Evolutionary conservation across 30 jellyfish, hydroid and myxozoan genomes (phyloP).

Genomic region (Turritopsis dohrnii): DNA sequence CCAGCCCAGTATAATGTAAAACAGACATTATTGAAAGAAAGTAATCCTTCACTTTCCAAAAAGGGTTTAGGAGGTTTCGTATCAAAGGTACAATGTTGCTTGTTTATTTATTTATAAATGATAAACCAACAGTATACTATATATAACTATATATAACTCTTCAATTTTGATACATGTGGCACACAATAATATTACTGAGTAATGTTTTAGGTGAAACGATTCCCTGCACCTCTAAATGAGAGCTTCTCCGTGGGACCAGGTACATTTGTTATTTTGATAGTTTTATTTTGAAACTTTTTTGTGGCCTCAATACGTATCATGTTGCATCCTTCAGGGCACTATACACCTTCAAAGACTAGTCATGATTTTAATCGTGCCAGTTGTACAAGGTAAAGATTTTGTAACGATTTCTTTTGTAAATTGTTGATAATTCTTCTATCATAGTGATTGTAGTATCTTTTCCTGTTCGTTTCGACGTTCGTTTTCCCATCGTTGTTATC

Average conservation of each 20-base stretch:
- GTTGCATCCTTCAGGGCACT: constrained; percentile 41
- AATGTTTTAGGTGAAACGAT: constrained; percentile 42
- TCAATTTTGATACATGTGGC: not conserved
- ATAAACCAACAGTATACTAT: no score
- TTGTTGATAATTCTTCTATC: no score
- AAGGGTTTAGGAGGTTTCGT: constrained; percentile 88
- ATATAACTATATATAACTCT: no score
- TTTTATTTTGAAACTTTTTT: no score
- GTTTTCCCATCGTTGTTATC: no score
- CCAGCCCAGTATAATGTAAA: constrained; percentile 60
- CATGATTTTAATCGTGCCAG: constrained; percentile 51
- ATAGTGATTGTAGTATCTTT: no score
- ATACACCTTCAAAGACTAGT: constrained; percentile 30
- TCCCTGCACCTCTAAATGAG: constrained; percentile 29
- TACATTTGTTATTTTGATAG: not conserved
- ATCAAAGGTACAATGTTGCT: constrained; percentile 53
- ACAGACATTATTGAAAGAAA: constrained; percentile 28
- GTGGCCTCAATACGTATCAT: no score
- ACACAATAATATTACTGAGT: not conserved
- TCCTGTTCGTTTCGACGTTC: no score
- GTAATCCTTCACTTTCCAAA: constrained; percentile 45
- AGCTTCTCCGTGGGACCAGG: constrained; percentile 62
- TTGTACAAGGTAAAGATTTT: constrained; percentile 57
- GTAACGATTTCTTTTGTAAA: not conserved
- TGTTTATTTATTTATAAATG: no score